A percentile compares a stretch with the other conserved stretches of the same genome.
These are phyloP conservation scores for Eupsilia transversa DNA, from an alignment of 2,888 invertebrate genomes.

Conservation along the genomic window DNA sequence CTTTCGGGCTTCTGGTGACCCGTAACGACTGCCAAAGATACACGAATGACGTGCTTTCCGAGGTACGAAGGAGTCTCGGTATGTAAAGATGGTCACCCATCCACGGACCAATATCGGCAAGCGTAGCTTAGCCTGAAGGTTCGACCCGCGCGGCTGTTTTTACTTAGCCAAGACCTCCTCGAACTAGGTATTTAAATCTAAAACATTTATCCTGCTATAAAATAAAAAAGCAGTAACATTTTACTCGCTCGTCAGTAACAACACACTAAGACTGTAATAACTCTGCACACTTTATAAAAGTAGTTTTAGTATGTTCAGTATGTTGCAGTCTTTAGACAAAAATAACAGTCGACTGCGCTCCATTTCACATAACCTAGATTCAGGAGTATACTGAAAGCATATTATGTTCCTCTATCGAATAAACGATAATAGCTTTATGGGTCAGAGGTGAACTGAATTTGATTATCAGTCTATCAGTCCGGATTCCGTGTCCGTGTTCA, in stretches of 20 bases:
- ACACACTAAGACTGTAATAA: not conserved
- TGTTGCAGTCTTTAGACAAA: slow-evolving; percentile 17
- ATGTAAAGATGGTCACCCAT: too few species aligned
- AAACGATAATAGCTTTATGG: slow-evolving; percentile 29
- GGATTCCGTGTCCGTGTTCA: slow-evolving; percentile 13
- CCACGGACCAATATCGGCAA: too few species aligned
- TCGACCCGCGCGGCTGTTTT: too few species aligned
- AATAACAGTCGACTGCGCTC: slow-evolving; percentile 20
- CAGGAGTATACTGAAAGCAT: slow-evolving; percentile 30
- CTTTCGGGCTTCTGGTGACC: too few species aligned
- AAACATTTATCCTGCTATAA: too few species aligned
- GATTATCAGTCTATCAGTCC: slow-evolving; percentile 19
- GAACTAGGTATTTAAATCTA: not conserved
- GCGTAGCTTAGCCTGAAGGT: too few species aligned
- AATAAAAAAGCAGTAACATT: not conserved
- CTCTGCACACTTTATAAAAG: slow-evolving; percentile 2
- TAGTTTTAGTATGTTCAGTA: not conserved
- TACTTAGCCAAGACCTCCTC: too few species aligned
- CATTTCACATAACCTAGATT: slow-evolving; percentile 32
- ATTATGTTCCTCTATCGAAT: slow-evolving; percentile 29
- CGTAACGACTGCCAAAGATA: too few species aligned
- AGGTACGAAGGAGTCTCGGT: too few species aligned
- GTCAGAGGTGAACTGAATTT: slow-evolving; percentile 41
- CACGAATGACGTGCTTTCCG: too few species aligned
- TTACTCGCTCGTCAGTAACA: not conserved